Evolutionary conservation across 2,113 vertebrate species (phyloP).

Genomic region (Pelodiscus sinensis): DNA sequence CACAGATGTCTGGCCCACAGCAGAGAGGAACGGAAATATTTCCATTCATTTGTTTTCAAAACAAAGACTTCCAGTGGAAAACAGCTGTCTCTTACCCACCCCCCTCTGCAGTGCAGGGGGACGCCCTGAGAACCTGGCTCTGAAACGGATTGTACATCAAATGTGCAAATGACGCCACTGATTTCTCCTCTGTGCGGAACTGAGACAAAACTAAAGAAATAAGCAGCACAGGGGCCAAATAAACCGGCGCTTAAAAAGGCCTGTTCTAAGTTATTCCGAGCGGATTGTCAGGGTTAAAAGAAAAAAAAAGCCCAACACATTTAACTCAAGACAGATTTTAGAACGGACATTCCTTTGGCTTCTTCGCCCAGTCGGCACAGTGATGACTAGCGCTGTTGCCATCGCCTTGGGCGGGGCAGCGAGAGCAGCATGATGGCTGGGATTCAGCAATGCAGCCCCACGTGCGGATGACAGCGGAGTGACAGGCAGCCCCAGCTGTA

Average conservation of each 20-base stretch:
- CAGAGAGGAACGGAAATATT: not conserved
- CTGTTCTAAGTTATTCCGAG: not conserved
- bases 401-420: rapidly evolving
- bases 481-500: not conserved
- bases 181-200: rapidly evolving
- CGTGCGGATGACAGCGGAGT: not conserved
- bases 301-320: not conserved
- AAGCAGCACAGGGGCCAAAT: not conserved
- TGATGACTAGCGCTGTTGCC: not conserved
- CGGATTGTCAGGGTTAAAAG: not conserved
- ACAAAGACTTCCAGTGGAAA: slow-evolving; percentile 48
- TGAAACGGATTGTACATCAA: not conserved
- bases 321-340: not conserved
- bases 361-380: not conserved
- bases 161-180: rapidly evolving
- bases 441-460: not conserved
- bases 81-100: slow-evolving; percentile 62
- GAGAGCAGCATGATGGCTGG: rapidly evolving
- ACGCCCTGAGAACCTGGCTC: not conserved
- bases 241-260: not conserved
- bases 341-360: not conserved
- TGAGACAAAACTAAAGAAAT: not conserved
- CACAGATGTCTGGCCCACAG: not conserved
- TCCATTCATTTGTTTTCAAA: slow-evolving; percentile 34
- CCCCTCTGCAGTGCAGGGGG: rapidly evolving